A percentile compares a stretch with the other conserved stretches of the same genome.
phyloP scores from a whole-genome alignment of 2,888 invertebrate genomes.

The Amiota minor region DNA sequence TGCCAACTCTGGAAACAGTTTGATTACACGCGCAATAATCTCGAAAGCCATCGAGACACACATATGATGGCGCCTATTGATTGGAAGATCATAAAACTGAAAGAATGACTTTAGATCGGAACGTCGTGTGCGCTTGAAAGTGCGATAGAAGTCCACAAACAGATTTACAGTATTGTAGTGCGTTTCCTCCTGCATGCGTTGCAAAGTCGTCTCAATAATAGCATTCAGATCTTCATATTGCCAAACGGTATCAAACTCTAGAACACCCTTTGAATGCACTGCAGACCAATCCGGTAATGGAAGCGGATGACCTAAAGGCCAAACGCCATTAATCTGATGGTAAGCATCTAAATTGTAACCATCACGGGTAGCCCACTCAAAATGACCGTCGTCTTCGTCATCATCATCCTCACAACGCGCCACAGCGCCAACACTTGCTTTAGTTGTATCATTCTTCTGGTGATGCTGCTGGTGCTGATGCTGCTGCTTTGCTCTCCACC shows the following conservation, averaged over 20 bases:
- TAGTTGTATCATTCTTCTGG: constrained; percentile 16
- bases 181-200: constrained; percentile 85
- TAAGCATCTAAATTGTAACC: constrained; percentile 73
- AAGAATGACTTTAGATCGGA: constrained; percentile 82
- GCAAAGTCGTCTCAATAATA: constrained; percentile 85
- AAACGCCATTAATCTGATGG: constrained; percentile 75
- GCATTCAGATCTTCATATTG: constrained; percentile 87
- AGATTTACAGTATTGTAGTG: constrained; percentile 93
- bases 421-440: constrained; percentile 31
- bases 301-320: constrained; percentile 82
- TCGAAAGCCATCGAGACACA: constrained; percentile 92
- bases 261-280: constrained; percentile 74
- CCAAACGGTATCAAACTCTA: constrained; percentile 72
- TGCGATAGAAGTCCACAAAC: constrained; percentile 81
- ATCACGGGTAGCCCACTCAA: constrained; percentile 68
- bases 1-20: constrained; percentile 80
- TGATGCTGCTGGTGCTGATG: constrained; percentile 27
- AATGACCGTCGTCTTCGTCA: constrained; percentile 16
- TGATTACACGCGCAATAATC: constrained; percentile 80
- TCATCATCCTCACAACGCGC: constrained; percentile 29
- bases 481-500: constrained; percentile 45
- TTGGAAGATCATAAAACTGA: constrained; percentile 84
- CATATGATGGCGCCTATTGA: constrained; percentile 85
- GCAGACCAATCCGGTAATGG: constrained; percentile 83
- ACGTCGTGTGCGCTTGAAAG: constrained; percentile 78